Evolutionary conservation across 2,797 vertebrate species (phyloP), one percentile per base, ranked within the genome.

Genomic region (Hipposideros larvatus): DNA sequence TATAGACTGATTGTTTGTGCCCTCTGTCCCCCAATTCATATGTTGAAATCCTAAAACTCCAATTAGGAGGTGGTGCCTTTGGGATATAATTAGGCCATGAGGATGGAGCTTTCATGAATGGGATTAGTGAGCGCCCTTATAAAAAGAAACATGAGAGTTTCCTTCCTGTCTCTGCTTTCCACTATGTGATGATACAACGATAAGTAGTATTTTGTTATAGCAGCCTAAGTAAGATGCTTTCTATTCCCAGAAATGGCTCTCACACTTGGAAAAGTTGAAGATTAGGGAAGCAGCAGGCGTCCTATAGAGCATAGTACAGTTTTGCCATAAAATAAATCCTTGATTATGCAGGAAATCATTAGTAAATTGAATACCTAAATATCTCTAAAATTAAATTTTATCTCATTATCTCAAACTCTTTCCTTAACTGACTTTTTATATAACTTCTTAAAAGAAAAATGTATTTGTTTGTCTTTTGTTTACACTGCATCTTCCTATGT

Each of bases 391-490:
- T 70, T 73, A 75, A 70, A 63, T 79, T 89, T 63, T 51, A 48
- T 82, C n/a, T 75, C 51, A 57, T 86, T 92, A 91, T 92, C 70
- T 87, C 61, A 75, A 28, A 91, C 46, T 68, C 5, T 82, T 75
- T 70, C 48, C 61, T 95, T 55, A 68, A 37, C 41, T 91, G 28
- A 82, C 53, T 68, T 7, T 65, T 84, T 66, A 28, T 93, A 24
- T 73, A 90, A 61, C 70, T 90, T 63, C n/a, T 48, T 93, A 8
- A 55, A 55, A 73, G 26, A 79, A 83, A 91, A 90, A 77, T 87
- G 1, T 14, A 59, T 74, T 73, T 71, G 31, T 80, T 84, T 89
- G 14, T 55, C 24, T 87, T 89, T 91, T 73, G 46, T 82, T 95
- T 86, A 70, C 26, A 78, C 15, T 46, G 24, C 4, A 74, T 68